These are phyloP conservation scores for Macrochelys suwanniensis DNA, from an alignment of 2,797 vertebrate genomes.

Conservation along the genomic window DNA sequence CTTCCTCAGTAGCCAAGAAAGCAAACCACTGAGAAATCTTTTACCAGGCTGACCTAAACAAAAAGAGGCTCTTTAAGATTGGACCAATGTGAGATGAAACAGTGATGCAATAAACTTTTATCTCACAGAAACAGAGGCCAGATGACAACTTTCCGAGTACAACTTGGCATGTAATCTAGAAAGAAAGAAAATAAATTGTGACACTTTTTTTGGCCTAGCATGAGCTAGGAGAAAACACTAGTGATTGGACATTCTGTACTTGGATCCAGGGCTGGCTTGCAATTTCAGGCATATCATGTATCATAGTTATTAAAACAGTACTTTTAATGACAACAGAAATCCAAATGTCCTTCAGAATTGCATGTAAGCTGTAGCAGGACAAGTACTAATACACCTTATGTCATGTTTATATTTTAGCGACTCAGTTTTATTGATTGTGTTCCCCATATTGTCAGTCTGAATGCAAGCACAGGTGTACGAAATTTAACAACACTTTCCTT, in stretches of 20 bases:
- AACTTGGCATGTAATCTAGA: slow-evolving; percentile 49
- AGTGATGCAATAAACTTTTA: slow-evolving; percentile 8
- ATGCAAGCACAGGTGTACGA: not conserved
- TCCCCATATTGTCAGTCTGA: rapidly evolving
- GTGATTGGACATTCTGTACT: not conserved
- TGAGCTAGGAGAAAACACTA: slow-evolving; percentile 53
- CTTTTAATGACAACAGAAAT: slow-evolving; percentile 49
- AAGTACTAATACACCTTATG: slow-evolving; percentile 20
- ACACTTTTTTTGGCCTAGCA: slow-evolving; percentile 41
- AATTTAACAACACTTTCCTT: not conserved
- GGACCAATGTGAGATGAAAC: slow-evolving; percentile 31
- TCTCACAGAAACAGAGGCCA: not conserved
- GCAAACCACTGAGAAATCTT: slow-evolving; percentile 38
- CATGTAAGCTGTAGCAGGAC: slow-evolving; percentile 11
- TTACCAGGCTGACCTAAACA: not conserved
- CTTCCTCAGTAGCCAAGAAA: slow-evolving; percentile 17
- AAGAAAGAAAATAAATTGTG: slow-evolving; percentile 27
- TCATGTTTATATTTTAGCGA: slow-evolving; percentile 30
- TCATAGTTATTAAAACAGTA: slow-evolving; percentile 57
- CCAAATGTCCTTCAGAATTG: slow-evolving; percentile 44
- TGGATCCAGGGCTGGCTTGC: not conserved
- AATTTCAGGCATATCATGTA: slow-evolving; percentile 36
- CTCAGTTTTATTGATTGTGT: slow-evolving; percentile 10
- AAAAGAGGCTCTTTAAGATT: slow-evolving; percentile 63
- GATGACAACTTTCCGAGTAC: not conserved